Base-by-base conservation (phyloP, 1,140 invertebrate genomes). In the Papilio polytes region DNA sequence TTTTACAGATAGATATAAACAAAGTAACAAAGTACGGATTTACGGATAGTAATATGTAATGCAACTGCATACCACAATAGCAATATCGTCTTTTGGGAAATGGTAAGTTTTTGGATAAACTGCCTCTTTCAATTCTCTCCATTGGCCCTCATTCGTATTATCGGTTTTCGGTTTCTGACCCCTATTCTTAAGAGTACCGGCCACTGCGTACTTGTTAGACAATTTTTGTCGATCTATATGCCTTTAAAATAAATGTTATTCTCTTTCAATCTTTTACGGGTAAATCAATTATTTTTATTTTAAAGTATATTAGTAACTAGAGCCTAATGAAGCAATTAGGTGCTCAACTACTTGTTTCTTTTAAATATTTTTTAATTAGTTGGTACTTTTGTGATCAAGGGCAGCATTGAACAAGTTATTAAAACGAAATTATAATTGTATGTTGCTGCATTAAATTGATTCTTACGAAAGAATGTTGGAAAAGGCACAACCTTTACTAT, bases 51-150 rank as follows among this genome's bases (percentile, higher is more conserved):
- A n/a, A n/a, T n/a, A n/a, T n/a, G n/a, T n/a, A n/a, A n/a, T n/a
- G n/a, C n/a, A n/a, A n/a, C 74, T 77, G 51, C 84, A 86, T 86
- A 93, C 90, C 78, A 85, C 82, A 46, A 92, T 36, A 13, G 85
- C 84, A 36, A 93, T 92, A 78, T 93, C 91, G 7, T 85, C 36
- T 70, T 74, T 82, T 1, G 91, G 91, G 74, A 93, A 93, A 0
- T 74, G 80, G 76, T 89, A 93, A 1, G 74, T 80, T 8, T 20
- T 53, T 1, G 90, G 90, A 79, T 85, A 90, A 0, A 78, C 26
- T 1, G 88, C 84, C 0, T 26, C 56, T 36, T 76, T 81, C 6
- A 93, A 31, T 41, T 15, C 78, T 74, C 89, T 87, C 91, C 91
- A 93, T 13, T 93, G 91, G 0, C 88, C 88, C n/a, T 82, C 26